These are phyloP conservation scores for Notoglanidium macrostoma DNA, from an alignment of 2,797 vertebrate genomes.

Conservation along the genomic window DNA sequence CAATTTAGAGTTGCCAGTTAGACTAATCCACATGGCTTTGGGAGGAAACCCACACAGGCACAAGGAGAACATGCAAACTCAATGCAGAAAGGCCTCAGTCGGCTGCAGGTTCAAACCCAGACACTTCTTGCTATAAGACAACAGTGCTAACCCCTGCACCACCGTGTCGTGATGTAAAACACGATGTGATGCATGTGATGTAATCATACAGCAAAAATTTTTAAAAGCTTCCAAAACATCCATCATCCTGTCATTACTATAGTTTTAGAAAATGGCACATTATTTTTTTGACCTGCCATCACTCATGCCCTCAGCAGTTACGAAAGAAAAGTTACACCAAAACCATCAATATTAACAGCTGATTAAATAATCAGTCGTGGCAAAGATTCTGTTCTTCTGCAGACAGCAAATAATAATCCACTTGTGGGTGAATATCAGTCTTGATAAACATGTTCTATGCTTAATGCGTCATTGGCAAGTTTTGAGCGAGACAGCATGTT, in stretches of 20 bases:
- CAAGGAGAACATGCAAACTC: no score
- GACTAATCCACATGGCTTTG: no score
- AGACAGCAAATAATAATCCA: not conserved
- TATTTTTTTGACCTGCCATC: not conserved
- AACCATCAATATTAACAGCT: not conserved
- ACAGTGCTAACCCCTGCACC: no score
- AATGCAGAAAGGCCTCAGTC: no score
- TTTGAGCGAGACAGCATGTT: conserved; percentile 2
- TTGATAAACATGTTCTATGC: not conserved
- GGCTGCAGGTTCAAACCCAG: no score
- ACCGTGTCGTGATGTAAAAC: not conserved
- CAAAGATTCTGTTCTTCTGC: not conserved
- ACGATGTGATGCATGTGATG: not conserved
- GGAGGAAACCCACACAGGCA: no score
- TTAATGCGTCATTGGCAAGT: not conserved
- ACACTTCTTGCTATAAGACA: no score
- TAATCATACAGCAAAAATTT: no score
- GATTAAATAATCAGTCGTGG: not conserved
- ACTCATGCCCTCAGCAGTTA: no score
- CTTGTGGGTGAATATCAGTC: not conserved
- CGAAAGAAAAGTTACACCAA: not conserved
- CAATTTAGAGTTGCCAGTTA: no score
- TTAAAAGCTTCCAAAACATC: not conserved
- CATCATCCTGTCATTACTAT: not conserved
- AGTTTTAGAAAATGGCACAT: not conserved